A percentile compares a stretch with the other conserved stretches of the same genome.
Evolutionary conservation across 2,113 vertebrate genomes (phyloP).

Genomic region (Dicrurus megarhynchus): DNA sequence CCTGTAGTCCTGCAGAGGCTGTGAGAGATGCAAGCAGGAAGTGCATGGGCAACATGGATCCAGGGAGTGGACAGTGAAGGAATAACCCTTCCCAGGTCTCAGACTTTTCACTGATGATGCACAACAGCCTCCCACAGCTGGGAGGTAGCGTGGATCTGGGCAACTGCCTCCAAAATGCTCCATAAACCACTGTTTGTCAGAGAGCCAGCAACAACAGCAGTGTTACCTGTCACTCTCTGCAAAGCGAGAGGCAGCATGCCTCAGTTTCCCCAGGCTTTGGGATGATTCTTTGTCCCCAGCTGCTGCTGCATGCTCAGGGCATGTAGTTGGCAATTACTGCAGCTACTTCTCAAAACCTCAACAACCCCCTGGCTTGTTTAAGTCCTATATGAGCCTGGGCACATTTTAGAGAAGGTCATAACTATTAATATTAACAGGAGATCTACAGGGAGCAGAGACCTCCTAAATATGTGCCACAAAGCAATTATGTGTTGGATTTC

Average conservation of each 20-base stretch:
- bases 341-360: not conserved
- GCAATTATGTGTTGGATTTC: constrained; percentile 25
- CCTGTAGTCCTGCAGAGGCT: not conserved
- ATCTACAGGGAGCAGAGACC: not conserved
- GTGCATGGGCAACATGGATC: fast-evolving
- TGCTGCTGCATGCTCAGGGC: fast-evolving
- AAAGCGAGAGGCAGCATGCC: fast-evolving
- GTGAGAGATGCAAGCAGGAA: fast-evolving
- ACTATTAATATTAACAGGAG: constrained; percentile 31
- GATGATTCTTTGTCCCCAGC: fast-evolving
- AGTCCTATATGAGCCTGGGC: not conserved
- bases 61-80: not conserved
- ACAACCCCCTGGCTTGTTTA: not conserved
- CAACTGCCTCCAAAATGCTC: not conserved
- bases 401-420: constrained; percentile 10
- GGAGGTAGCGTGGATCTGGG: not conserved
- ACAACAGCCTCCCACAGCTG: not conserved
- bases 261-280: fast-evolving
- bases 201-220: fast-evolving
- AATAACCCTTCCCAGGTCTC: not conserved
- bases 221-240: not conserved
- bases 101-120: fast-evolving
- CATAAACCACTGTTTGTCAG: not conserved
- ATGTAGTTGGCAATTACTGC: fast-evolving
- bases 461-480: not conserved